These are phyloP conservation scores for Phasianus colchicus DNA, from an alignment of 2,113 vertebrate species.

Conservation along the genomic window DNA sequence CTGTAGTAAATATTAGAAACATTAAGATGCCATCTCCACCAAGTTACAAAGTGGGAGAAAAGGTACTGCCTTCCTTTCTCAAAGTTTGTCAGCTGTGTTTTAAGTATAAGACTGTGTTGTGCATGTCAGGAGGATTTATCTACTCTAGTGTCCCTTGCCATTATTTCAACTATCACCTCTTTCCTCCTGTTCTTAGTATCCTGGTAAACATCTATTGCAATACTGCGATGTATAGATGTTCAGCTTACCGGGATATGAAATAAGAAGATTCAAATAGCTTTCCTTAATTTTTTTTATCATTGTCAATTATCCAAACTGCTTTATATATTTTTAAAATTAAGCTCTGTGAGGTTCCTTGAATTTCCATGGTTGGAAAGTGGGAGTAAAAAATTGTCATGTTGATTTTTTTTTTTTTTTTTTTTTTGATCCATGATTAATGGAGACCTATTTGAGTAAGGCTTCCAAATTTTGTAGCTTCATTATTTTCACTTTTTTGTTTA, in stretches of 20 bases:
- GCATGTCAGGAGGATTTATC: background rate
- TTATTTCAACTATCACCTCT: background rate
- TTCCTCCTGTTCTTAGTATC: background rate
- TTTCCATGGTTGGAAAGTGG: background rate
- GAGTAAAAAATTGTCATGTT: background rate
- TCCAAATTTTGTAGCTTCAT: background rate
- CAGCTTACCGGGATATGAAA: background rate
- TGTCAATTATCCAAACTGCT: background rate
- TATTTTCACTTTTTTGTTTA: background rate
- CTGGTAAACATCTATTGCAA: background rate
- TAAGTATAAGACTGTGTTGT: background rate
- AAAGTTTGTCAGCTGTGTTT: background rate
- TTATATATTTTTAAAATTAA: background rate
- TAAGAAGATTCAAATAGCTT: background rate
- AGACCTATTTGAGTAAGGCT: background rate
- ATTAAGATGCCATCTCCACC: constrained; percentile 91
- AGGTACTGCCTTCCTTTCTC: constrained; percentile 77
- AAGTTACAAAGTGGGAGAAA: constrained; percentile 92
- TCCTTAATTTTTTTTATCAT: background rate
- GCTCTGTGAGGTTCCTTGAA: background rate
- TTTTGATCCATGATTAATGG: background rate
- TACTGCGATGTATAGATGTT: background rate
- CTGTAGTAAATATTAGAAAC: constrained; percentile 86
- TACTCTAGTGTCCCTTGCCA: background rate
- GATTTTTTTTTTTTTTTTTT: background rate